A percentile compares a stretch with the other conserved stretches of the same genome.
Conservation (phyloP, 2,113 vertebrate species). For the Xyrauchen texanus region DNA sequence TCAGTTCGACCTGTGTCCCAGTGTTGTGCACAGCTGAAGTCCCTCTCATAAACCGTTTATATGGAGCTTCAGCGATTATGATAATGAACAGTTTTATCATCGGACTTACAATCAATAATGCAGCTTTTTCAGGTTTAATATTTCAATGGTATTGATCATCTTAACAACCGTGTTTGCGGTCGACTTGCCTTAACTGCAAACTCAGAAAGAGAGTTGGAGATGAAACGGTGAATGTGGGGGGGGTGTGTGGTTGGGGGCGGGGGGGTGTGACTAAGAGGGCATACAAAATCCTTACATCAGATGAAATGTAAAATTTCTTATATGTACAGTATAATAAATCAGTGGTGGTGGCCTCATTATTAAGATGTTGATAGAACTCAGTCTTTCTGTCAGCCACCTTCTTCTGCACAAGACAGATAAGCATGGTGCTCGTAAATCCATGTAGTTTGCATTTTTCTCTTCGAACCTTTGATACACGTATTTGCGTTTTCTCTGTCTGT, state of each 20-base stretch:
- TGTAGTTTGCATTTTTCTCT: constrained; percentile 72
- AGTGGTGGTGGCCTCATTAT: constrained; percentile 27
- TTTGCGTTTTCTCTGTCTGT: constrained; percentile 35
- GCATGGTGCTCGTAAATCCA: constrained; percentile 44
- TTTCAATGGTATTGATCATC: constrained; percentile 96
- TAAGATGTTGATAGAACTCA: constrained; percentile 32
- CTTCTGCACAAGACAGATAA: constrained; percentile 60
- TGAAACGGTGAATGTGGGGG: constrained; percentile 16
- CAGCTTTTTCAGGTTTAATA: constrained; percentile 95
- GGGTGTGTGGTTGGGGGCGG: background rate
- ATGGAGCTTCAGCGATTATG: constrained; percentile 70
- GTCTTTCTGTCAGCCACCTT: constrained; percentile 46
- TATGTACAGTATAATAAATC: constrained; percentile 20
- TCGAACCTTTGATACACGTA: constrained; percentile 35
- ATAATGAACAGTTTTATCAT: constrained; percentile 99
- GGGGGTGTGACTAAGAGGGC: constrained; percentile 4
- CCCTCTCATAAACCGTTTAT: constrained; percentile 66
- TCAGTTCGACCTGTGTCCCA: constrained; percentile 37
- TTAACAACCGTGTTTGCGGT: constrained; percentile 88
- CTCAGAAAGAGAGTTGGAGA: constrained; percentile 11
- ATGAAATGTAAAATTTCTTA: constrained; percentile 36
- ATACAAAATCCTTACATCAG: constrained; percentile 31
- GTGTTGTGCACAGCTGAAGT: constrained; percentile 47
- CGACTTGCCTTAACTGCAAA: constrained; percentile 80
- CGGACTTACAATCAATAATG: constrained; percentile 90